Evolutionary conservation across 2,797 vertebrate genomes (phyloP), one percentile per base, ranked within the genome.

Genomic region (Onychomys arenicola): DNA sequence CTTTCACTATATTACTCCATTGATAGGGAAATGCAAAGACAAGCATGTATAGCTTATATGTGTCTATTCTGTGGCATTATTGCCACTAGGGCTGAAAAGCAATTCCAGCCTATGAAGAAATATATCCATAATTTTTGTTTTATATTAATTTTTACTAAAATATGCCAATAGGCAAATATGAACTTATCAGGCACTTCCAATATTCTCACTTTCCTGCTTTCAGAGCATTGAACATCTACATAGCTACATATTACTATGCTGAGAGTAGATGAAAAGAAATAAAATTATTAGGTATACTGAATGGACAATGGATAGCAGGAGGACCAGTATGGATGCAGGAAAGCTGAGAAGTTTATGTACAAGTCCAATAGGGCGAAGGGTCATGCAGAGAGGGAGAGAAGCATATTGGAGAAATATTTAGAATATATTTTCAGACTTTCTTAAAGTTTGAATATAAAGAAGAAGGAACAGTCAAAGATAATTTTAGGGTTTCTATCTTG

Each of bases 401-500:
- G 29, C 55, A 63, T 8, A 59, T 49, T 5, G 37, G 32, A 84
- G 75, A 89, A 17, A 29, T 43, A 67, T 63, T 92, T 92, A 61
- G 32, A 37, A 89, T 43, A n/a, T 69, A 86, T 94, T 91, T 57
- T 1, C 89, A 49, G 83, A 96, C n/a, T 83, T 94, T n/a, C 69
- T 82, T 40, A 69, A 63, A 10, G 63, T 93, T 83, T 96, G 29
- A 95, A 81, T 90, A 61, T 91, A 71, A 93, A 40, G 32, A 95
- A 93, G 49, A 86, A 29, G 21, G 10, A 90, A 82, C 67, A 83
- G 6, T 43, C 34, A 91, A 87, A 83, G 75, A 91, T 85, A 90
- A 85, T 88, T 93, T 91, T 86, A 94, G 89, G 43, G 10, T 90
- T 97, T 94, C 83, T 94, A 73, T 90, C 89, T 97, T 81, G 55